These are phyloP conservation scores for Clarias macrocephalus DNA, from an alignment of 2,113 vertebrate species.

Conservation along the genomic window DNA sequence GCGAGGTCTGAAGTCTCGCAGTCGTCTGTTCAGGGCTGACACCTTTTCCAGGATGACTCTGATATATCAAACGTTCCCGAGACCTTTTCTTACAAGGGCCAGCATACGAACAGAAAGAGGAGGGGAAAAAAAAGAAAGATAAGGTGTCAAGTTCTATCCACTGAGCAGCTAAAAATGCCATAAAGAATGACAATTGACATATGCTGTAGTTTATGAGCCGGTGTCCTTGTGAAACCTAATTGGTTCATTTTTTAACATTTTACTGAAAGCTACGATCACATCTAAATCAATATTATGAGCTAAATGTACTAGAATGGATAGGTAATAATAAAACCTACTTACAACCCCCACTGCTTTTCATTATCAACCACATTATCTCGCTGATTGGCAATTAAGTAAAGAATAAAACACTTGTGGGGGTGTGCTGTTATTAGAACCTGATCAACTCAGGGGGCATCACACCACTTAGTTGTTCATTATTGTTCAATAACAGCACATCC, in stretches of 20 bases:
- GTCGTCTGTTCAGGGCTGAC: conserved; percentile 37
- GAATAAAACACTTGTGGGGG: too few relatives aligned
- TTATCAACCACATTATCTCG: conserved; percentile 1
- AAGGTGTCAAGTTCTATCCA: conserved; percentile 30
- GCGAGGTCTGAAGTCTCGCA: conserved; percentile 50
- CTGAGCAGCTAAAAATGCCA: neutral
- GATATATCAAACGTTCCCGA: conserved; percentile 24
- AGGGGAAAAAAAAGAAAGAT: neutral
- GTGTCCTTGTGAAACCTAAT: neutral
- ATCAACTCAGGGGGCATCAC: neutral
- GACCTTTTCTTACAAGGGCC: conserved; percentile 26
- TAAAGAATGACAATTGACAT: conserved; percentile 14
- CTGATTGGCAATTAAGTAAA: conserved; percentile 14
- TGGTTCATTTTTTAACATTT: neutral
- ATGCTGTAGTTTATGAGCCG: conserved; percentile 11
- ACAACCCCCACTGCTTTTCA: neutral
- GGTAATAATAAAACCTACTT: conserved; percentile 5
- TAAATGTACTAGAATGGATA: conserved; percentile 10
- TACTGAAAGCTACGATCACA: neutral
- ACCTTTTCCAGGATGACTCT: conserved; percentile 9
- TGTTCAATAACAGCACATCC: neutral
- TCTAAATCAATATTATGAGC: neutral
- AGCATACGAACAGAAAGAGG: neutral
- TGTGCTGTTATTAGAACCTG: neutral
- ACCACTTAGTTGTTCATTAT: neutral